Base-by-base conservation (phyloP, 2,888 invertebrate species). In the Dicranocentrus wangi region DNA sequence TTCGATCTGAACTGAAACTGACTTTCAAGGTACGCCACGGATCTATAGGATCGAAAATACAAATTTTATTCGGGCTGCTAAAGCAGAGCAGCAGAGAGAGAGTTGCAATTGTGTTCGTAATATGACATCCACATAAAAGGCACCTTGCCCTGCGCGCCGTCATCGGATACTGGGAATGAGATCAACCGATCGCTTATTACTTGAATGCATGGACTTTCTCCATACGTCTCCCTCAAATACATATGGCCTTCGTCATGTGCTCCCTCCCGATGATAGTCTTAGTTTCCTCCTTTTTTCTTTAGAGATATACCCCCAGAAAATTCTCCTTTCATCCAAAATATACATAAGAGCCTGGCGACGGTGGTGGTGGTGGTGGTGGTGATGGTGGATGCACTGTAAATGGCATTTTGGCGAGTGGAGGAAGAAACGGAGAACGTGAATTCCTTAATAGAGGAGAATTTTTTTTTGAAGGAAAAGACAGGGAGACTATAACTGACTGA, bases 1-100 rank as follows among this genome's bases (percentile, higher is more conserved):
- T 72, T 79, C 71, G 71, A 65, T 71, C 60, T 71, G 66, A 19
- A 71, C 71, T 79, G 65, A 66, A 78, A 65, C 65, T 55, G 47
- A 65, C 70, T 79, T 77, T 79, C 25, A 71, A 58, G 70, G 65
- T 39, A 71, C 58, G 53, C 71, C 75, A 66, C 53, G 58, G 17
- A 47, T 47, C 66, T 47, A 66, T 47, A 63, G 42, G 55, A 15
- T 65, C 23, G 19, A 75, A 47, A 58, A 43, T 61, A 63, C 63
- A 60, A 65, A 53, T 60, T 65, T 75, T 75, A 66, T 66, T 75
- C 75, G n/a, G n/a, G n/a, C n/a, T n/a, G 65, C 65, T 65, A 55
- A 71, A 61, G 23, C 8, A 21, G 63, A 53, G 43, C 27, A 58
- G 63, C 21, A 25, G 43, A 58, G 19, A 75, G 66, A 43, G 7